Evolutionary conservation across 1,140 invertebrate genomes (phyloP).

Genomic region (Lepidurus arcticus): DNA sequence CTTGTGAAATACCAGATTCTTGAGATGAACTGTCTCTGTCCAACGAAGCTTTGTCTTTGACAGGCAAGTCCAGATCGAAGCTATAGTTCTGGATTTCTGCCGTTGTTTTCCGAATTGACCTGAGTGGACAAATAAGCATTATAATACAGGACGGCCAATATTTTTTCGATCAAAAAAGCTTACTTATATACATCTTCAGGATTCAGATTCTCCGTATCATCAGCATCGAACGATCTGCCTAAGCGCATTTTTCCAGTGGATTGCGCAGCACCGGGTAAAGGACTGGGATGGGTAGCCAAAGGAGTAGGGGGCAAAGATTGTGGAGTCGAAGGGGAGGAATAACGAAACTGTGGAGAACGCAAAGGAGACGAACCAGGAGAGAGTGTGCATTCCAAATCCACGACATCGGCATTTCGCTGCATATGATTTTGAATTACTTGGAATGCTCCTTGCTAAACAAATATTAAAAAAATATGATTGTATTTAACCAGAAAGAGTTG

Average conservation of each 20-base stretch:
- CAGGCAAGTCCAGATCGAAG: conserved; percentile 44
- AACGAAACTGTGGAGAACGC: conserved; percentile 39
- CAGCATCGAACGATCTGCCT: conserved; percentile 41
- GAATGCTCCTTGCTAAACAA: conserved; percentile 64
- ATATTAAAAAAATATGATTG: not conserved
- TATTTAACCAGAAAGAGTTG: not conserved
- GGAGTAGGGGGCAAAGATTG: conserved; percentile 46
- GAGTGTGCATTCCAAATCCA: conserved; percentile 24
- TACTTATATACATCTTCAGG: conserved; percentile 69
- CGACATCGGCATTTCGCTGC: conserved; percentile 29
- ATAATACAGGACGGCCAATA: not conserved
- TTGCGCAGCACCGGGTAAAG: conserved; percentile 20
- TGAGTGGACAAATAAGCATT: conserved; percentile 47
- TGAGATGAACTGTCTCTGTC: conserved; percentile 71
- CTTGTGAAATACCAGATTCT: conserved; percentile 82
- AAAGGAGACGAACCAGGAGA: conserved; percentile 36
- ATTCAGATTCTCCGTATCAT: conserved; percentile 63
- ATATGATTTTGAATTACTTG: conserved; percentile 57
- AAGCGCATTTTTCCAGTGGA: conserved; percentile 30
- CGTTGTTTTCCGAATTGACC: conserved; percentile 79
- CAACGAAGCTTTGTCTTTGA: conserved; percentile 28
- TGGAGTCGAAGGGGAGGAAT: conserved; percentile 34
- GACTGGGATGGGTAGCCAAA: conserved; percentile 25
- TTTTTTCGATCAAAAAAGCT: conserved; percentile 30
- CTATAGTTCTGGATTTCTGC: conserved; percentile 88